Evolutionary conservation across 2,888 invertebrate species (phyloP), one percentile per base, ranked within the genome.

Genomic region (Oligia latruncula): DNA sequence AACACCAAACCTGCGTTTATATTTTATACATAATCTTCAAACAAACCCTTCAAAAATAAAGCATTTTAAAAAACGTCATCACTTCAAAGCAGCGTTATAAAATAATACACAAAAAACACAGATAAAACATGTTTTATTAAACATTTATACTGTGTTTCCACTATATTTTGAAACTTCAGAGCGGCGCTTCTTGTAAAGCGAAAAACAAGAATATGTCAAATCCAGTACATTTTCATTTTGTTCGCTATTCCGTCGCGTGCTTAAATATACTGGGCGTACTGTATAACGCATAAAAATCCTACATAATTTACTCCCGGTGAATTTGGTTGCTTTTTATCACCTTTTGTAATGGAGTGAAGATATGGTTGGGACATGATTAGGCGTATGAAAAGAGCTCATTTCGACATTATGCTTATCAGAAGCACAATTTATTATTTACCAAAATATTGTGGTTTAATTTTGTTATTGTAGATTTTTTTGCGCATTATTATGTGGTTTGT

Each of bases 341-440:
- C 65, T 73, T 74, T 79, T 87, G 60, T 85, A 78, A 85, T 74
- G 77, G 66, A 72, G 80, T 81, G 85, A 85, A 88, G 89, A 87
- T 87, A 83, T 80, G 82, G 68, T 62, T 62, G 40, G 78, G 67
- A 49, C 74, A 71, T 81, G 82, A 84, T 84, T 88, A 87, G 11
- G 71, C 17, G 49, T 60, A 64, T 66, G n/a, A 73, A 67, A 85
- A 52, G 29, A 15, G 65, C 60, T 72, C 72, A 65, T 81, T 77
- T 74, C 29, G 46, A 20, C 43, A 71, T 72, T 72, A 40, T 65
- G 35, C 40, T 75, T 83, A 84, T 75, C 67, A 58, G 13, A 77
- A 68, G 52, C 46, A 23, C 23, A 72, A 65, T 74, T 64, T 35
- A 20, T 64, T 35, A 20, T 35, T 77, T 20, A 29, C 5, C 3